phyloP scores from a whole-genome alignment of 2,113 vertebrate genomes.

The Ameiurus melas region DNA sequence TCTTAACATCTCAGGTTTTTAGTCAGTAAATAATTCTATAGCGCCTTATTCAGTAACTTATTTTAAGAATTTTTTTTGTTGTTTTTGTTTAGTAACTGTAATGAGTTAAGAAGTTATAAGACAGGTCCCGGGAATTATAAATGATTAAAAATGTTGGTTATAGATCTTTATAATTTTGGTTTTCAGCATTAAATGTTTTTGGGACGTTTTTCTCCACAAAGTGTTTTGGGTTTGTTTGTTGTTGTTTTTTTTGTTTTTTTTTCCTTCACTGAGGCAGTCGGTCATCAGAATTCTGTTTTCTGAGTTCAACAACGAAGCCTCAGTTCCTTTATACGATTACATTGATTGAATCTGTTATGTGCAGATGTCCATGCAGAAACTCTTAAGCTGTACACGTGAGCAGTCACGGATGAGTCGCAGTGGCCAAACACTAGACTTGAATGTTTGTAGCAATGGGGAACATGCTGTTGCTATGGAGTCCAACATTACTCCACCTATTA shows the following conservation, averaged over 20 bases:
- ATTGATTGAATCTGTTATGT: constrained; percentile 63
- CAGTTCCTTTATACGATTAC: constrained; percentile 56
- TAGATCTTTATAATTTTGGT: not conserved
- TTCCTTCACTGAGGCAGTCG: not conserved
- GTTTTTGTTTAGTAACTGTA: not conserved
- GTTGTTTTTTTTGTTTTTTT: too few species aligned
- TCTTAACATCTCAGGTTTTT: not conserved
- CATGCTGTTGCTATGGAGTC: constrained; percentile 1
- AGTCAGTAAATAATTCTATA: too few species aligned
- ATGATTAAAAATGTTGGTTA: not conserved
- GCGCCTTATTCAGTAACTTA: too few species aligned
- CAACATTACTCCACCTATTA: constrained; percentile 7
- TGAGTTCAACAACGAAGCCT: constrained; percentile 27
- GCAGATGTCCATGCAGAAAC: constrained; percentile 41
- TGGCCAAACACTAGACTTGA: constrained; percentile 29
- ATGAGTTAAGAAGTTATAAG: not conserved
- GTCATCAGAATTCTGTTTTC: not conserved
- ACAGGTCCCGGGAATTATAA: not conserved
- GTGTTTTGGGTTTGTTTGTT: not conserved
- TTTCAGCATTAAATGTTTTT: not conserved
- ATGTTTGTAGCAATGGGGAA: constrained; percentile 10
- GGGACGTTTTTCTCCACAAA: not conserved
- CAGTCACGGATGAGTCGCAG: constrained; percentile 35
- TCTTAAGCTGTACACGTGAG: constrained; percentile 44
- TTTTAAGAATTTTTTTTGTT: too few species aligned